Evolutionary conservation across 2,113 vertebrate species (phyloP).

Genomic region (Ochotona curzoniae): DNA sequence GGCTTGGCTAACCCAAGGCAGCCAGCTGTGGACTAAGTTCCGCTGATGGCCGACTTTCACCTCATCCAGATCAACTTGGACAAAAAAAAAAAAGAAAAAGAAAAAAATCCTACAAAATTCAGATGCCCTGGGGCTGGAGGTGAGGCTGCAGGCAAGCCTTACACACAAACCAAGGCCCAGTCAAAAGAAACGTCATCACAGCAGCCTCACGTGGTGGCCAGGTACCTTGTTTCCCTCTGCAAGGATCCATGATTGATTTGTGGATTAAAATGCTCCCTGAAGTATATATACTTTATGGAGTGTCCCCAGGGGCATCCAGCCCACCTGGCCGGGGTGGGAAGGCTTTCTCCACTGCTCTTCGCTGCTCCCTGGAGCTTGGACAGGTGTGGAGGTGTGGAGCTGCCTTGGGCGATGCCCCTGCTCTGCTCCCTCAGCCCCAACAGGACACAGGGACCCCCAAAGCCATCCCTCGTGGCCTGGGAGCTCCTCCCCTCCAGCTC

Average conservation of each 20-base stretch:
- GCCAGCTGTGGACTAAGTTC: not conserved
- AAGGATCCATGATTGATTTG: not conserved
- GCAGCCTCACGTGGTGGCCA: not conserved
- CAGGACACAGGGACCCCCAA: not conserved
- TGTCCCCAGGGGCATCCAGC: not conserved
- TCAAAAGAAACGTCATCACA: slow-evolving; percentile 20
- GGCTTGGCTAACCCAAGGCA: not conserved
- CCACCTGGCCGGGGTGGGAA: not conserved
- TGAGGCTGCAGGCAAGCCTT: no score
- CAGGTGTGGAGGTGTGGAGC: no score
- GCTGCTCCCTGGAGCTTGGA: not conserved
- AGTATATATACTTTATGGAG: not conserved
- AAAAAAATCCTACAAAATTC: not conserved
- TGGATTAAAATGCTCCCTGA: not conserved
- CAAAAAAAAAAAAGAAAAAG: not conserved
- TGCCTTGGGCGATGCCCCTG: not conserved
- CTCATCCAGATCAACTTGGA: not conserved
- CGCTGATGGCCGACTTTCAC: not conserved
- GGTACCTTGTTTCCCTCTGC: not conserved
- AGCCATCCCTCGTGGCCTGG: accelerated
- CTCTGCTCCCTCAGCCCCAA: not conserved
- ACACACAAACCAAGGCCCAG: not conserved
- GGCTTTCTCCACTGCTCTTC: accelerated
- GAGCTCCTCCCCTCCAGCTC: not conserved
- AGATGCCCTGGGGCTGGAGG: not conserved